Percentiles rank a stretch among this genome's conserved stretches.
Evolutionary conservation across 2,113 vertebrate species (phyloP).

Genomic region (Megaptera novaeangliae): DNA sequence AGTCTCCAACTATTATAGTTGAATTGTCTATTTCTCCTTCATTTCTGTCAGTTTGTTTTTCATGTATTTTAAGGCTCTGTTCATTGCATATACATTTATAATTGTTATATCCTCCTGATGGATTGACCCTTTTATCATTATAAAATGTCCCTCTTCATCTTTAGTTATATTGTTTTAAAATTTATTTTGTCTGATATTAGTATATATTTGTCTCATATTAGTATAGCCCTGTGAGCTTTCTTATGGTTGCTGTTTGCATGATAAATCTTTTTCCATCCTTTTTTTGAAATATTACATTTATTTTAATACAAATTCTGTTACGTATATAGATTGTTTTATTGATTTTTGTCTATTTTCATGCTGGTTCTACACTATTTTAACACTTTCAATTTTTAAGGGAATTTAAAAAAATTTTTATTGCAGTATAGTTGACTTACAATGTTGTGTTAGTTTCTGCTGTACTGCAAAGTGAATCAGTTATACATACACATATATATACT

Average conservation of each 20-base stretch:
- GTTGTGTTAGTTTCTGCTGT: too few species aligned
- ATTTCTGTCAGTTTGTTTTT: background rate
- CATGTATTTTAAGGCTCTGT: background rate
- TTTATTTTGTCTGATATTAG: background rate
- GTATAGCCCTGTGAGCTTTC: background rate
- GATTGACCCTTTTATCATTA: background rate
- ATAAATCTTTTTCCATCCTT: background rate
- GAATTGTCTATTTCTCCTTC: background rate
- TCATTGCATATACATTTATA: background rate
- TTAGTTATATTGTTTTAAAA: background rate
- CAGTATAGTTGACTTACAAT: too few species aligned
- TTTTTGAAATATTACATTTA: background rate
- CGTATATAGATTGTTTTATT: too few species aligned
- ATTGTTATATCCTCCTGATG: background rate
- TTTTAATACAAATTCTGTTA: too few species aligned
- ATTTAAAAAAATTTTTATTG: too few species aligned
- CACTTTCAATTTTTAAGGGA: too few species aligned
- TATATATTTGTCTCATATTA: background rate
- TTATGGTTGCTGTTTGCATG: background rate
- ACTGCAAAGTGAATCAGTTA: too few species aligned
- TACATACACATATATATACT: too few species aligned
- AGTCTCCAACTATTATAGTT: background rate
- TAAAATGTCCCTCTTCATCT: background rate
- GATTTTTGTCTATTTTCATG: too few species aligned
- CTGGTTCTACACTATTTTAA: too few species aligned